Base-by-base conservation (phyloP, 2,888 invertebrate species). In the Meteorus colon region DNA sequence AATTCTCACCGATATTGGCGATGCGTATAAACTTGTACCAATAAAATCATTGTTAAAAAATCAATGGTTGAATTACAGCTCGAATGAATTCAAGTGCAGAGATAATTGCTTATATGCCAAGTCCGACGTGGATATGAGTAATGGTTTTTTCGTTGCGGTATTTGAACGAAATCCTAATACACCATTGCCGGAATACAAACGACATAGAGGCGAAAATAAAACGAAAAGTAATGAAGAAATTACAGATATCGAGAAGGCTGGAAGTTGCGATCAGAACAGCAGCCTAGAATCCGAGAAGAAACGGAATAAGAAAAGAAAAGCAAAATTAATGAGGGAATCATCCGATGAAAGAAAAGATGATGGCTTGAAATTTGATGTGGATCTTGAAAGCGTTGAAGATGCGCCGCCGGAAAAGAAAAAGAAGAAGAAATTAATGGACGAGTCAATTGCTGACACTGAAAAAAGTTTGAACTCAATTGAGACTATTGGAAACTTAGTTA, bases 101-200 rank as follows among this genome's bases (percentile, higher is more conserved):
- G 91, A 93, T 8, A 92, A 92, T 79, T 98, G 97, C 87, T 86
- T 99, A 59, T 95, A 97, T 85, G 93, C 96, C 0, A 92, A 91
- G 81, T 94, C 96, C 0, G 93, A 95, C 5, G 90, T 91, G 0
- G 97, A 98, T 90, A 90, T 93, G 5, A 97, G 97, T 0, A 97
- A 96, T 88, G 99, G 99, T 2, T 98, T 99, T 90, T 99, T 99
- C 90, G 92, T 99, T 48, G 98, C 98, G 1, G 93, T 98, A 70
- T 95, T 99, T 83, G 96, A 96, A 88, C 91, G 93, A 86, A 86
- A 88, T 67, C 82, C 82, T 5, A 79, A 85, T 3, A 81, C 86
- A 3, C 81, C 85, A 6, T 62, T 89, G 31, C 88, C 88, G 4
- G 73, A 82, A 4, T 82, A 78, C 48, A 78, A 76, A 45, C 78